Conservation (phyloP, 2,797 vertebrate genomes). For the Cynodonichthys magdalenae region DNA sequence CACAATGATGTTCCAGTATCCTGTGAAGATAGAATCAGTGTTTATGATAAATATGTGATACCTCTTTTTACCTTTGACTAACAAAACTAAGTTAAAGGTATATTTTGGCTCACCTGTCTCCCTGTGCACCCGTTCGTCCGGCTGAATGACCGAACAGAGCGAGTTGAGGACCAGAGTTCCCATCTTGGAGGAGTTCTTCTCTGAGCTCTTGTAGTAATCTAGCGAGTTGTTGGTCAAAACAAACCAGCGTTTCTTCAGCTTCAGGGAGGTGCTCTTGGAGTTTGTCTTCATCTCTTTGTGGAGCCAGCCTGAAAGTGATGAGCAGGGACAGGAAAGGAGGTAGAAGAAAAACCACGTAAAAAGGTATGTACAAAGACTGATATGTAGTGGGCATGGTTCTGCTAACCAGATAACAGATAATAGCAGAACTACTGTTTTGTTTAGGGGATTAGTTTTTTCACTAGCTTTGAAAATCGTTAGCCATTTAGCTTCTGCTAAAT, state of each 20-base stretch:
- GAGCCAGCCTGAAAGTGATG: slow-evolving; percentile 85
- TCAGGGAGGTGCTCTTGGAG: slow-evolving; percentile 88
- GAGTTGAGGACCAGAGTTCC: slow-evolving; percentile 93
- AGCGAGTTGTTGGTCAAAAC: slow-evolving; percentile 90
- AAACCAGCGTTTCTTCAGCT: slow-evolving; percentile 95
- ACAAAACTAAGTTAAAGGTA: no score
- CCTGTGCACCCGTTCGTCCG: slow-evolving; percentile 88
- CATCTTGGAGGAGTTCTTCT: slow-evolving; percentile 89
- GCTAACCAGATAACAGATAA: no score
- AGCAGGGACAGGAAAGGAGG: not conserved
- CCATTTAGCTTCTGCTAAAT: no score
- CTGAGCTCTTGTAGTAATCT: slow-evolving; percentile 92
- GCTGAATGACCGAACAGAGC: slow-evolving; percentile 90
- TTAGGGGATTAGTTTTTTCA: no score
- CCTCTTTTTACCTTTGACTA: not conserved
- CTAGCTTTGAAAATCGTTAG: no score
- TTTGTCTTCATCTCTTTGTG: slow-evolving; percentile 92
- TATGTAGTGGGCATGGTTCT: no score
- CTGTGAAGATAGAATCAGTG: slow-evolving; percentile 61
- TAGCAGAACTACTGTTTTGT: no score
- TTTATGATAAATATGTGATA: not conserved
- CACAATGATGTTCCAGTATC: slow-evolving; percentile 92
- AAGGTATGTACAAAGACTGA: no score
- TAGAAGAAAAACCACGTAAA: not conserved
- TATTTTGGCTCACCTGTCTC: slow-evolving; percentile 84